phyloP scores from a whole-genome alignment of 64 coral and sea anemone genomes.

The Stichodactyla helianthus region DNA sequence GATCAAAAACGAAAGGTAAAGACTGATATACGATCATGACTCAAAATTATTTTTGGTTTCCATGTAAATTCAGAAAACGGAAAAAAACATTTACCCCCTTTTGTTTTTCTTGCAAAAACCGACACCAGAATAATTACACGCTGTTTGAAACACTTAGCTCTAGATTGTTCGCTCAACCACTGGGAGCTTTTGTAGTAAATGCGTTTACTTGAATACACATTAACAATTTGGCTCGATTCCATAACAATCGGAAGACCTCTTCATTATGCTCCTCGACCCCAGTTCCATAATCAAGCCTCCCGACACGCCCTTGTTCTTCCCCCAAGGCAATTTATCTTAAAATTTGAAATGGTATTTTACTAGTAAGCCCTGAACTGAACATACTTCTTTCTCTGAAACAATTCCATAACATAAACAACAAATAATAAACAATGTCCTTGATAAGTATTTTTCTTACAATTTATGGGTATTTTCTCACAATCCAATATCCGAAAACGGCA shows the following conservation, averaged over 20 bases:
- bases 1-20: neutral
- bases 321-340: too few relatives aligned
- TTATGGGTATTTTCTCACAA: neutral
- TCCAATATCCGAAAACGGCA: neutral
- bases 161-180: neutral
- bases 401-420: too few relatives aligned
- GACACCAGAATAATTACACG: neutral
- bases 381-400: too few relatives aligned
- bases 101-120: neutral
- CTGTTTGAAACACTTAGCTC: neutral
- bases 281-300: too few relatives aligned
- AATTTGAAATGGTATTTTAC: too few relatives aligned
- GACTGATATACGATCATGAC: neutral
- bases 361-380: too few relatives aligned
- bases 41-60: neutral
- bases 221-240: too few relatives aligned
- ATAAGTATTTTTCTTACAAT: neutral
- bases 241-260: too few relatives aligned
- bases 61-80: neutral
- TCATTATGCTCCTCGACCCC: too few relatives aligned
- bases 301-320: too few relatives aligned
- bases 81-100: neutral
- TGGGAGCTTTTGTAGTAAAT: neutral
- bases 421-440: neutral
- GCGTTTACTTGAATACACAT: too few relatives aligned